Evolutionary conservation across 2,797 vertebrate species (phyloP), one percentile per base, ranked within the genome.

Genomic region (Miichthys miiuy): DNA sequence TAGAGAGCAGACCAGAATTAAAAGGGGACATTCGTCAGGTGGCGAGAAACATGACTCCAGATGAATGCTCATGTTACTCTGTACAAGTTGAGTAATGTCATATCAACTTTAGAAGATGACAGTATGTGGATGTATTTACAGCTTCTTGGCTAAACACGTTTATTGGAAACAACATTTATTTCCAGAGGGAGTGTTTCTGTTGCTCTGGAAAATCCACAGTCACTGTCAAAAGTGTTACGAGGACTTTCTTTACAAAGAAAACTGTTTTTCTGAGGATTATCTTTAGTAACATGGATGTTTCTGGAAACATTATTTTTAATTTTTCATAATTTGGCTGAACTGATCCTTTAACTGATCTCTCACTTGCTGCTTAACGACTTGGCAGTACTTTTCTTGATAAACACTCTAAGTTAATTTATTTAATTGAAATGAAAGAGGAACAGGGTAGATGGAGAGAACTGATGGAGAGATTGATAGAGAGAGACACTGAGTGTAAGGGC

Each of bases 381-480:
- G 47, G 60, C 57, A 25, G 25, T 38, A 48, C 58, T 52, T 74
- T 44, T 64, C 54, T 41, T 44, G 16, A 67, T 61, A 71, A 81
- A 77, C 52, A 41, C 34, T 25, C 63, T 7, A 5, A 77, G 71
- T 74, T 77, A 42, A 86, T 84, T 57, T 50, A 34, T 72, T 55
- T 65, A 70, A 85, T 63, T 74, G 57, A 72, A 77, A 65, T 57
- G 54, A 77, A 48, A 23, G 70, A 58, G 56, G 68, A 65, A 58
- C 21, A 4, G 11, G 38, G 62, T 21, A 18, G 62, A 83, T 65
- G 56, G 77, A 75, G 81, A 3, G 74, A 69, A 69, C 30, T 83
- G 78, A 87, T 27, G 25, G 27, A 27, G 27, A 27, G 27, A 5
- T 80, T 82, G 90, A 83, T 73, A 61, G 79, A 79, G 79, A 80